Conservation (phyloP, 2,888 invertebrate species). For the Microctonus hyperodae region DNA sequence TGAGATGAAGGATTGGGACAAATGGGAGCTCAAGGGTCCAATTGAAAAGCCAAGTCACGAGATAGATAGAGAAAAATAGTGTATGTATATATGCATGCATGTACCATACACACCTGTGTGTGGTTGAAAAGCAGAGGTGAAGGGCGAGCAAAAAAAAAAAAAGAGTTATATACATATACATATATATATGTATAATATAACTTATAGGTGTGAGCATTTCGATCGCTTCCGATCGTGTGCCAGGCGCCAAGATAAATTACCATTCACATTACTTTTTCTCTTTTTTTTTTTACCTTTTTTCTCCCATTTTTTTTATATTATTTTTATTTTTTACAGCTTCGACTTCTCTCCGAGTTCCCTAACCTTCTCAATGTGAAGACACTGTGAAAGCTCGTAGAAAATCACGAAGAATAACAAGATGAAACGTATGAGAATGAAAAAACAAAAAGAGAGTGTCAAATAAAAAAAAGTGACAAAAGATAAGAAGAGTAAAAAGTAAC, state of each 20-base stretch:
- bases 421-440: background rate
- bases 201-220: background rate
- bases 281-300: background rate
- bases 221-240: background rate
- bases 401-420: background rate
- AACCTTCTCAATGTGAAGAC: background rate
- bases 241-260: background rate
- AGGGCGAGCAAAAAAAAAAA: background rate
- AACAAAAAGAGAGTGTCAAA: background rate
- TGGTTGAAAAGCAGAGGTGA: background rate
- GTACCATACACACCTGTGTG: no score
- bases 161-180: no score
- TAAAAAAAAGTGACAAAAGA: background rate
- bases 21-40: background rate
- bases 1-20: background rate
- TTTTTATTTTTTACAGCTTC: background rate
- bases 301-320: background rate
- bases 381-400: background rate
- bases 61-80: background rate
- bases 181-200: no score
- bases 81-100: background rate
- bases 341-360: background rate
- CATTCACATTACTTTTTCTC: background rate
- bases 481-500: background rate
- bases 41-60: constrained; percentile 4